Evolutionary conservation across 2,888 invertebrate genomes (phyloP), one percentile per base, ranked within the genome.

Genomic region (Cheilosia scutellata): DNA sequence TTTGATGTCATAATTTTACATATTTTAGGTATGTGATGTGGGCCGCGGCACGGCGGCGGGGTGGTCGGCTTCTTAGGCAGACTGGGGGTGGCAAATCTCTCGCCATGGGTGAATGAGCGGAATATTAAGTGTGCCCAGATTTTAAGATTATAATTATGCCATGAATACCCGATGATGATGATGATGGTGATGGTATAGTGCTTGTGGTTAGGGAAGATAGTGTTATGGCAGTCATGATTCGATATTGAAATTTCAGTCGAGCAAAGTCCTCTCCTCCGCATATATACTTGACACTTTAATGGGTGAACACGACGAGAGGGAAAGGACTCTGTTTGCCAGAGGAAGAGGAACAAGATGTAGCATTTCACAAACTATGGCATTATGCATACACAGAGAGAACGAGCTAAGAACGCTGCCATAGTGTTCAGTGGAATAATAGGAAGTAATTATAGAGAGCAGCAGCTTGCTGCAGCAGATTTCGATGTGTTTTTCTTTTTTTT

Each of bases 91-190:
- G 62, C 44, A 72, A 76, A 77, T 62, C 82, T 76, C 71, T 72
- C 70, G 49, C 66, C 66, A 76, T 60, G 76, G 55, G 40, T 82
- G 86, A 86, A 80, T 53, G 84, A 84, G 84, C 65, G 65, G 86
- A 72, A 86, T 86, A 82, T 86, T 86, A 82, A 86, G 86, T 86
- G 86, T 82, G 82, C 82, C 86, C 82, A 82, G 86, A 86, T 86
- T 86, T 86, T 86, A 86, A 82, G 82, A 86, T 86, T 86, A 86
- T 86, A 86, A 86, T 86, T 86, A 86, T 77, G 82, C 76, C 72
- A 82, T 82, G 86, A 86, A 86, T 86, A 86, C 76, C 63, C 86
- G 76, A 86, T 82, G 82, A 86, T 66, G 82, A 63, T 71, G 75
- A 76, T 66, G 80, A 60, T 37, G 60, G 29, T 25, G 55, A 13